Base-by-base conservation (phyloP, 2,113 vertebrate species). In the Podarcis muralis region DNA sequence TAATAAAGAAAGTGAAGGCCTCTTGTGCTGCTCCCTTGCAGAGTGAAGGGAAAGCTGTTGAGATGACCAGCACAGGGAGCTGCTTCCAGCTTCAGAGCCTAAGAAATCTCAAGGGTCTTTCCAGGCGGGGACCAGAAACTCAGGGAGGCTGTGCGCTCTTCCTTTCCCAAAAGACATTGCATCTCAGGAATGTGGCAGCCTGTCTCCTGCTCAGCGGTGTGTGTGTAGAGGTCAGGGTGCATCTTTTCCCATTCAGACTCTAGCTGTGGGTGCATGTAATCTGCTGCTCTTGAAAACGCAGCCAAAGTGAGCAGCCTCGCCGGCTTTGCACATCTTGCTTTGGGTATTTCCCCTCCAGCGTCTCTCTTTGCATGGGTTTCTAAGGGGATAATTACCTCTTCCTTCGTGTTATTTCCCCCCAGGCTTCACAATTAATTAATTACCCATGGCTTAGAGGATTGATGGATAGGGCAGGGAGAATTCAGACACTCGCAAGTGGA, bases 401-500 rank as follows among this genome's bases (percentile, higher is more conserved):
- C 66, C 16, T 48, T 43, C 16, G 1, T n/a, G 1, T 69, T 11
- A n/a, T 43, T n/a, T n/a, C 22, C 27, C 82, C 66, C 11, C 40
- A n/a, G 59, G 82, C 66, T 22, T 32, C 82, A n/a, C 11, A 20
- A 25, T 66, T 27, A 68, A 40, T 82, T 76, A 65, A 35, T 72
- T 0, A 0, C 32, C 48, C 48, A 53, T 53, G 48, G 48, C 48
- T 12, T 53, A 53, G 48, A 53, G 48, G 48, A 53, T 53, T 53
- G 48, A 53, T 53, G 48, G 48, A 53, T 53, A 53, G 68, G 40
- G 48, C 69, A 53, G 80, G 59, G 25, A 69, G 57, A 8, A 18
- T 0, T 0, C 43, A 11, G 81, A 32, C 66, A 37, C 20, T 69
- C 0, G 0, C 11, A 16, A 48, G 35, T 6, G 0, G 62, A 30